Percentiles rank a stretch among this genome's conserved stretches.
phyloP scores from a whole-genome alignment of 2,797 vertebrate species.

The Botia almorhae region DNA sequence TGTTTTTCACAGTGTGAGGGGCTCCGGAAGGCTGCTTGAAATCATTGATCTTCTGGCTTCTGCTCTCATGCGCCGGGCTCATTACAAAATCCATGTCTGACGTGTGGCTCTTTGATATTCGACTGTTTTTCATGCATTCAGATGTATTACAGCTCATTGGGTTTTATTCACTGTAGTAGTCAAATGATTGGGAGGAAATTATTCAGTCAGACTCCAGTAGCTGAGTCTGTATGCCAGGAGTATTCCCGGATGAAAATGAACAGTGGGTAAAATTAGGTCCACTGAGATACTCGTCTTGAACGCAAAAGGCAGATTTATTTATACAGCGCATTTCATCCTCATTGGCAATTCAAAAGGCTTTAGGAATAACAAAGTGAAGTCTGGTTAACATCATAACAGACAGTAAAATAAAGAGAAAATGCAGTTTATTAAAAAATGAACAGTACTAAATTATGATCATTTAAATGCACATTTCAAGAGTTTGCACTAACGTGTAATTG shows the following conservation, averaged over 20 bases:
- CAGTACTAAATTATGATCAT: too few species aligned
- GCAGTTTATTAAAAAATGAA: too few species aligned
- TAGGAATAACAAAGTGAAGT: not conserved
- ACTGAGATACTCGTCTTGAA: slow-evolving; percentile 11
- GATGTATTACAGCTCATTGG: slow-evolving; percentile 24
- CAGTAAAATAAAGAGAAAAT: not conserved
- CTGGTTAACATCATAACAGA: not conserved
- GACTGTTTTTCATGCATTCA: not conserved
- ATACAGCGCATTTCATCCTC: not conserved
- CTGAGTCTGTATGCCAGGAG: not conserved
- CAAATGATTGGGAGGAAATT: slow-evolving; percentile 22
- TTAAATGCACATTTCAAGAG: too few species aligned
- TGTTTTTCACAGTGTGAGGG: slow-evolving; percentile 13
- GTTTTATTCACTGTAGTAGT: slow-evolving; percentile 7
- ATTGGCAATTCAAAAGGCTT: slow-evolving; percentile 3
- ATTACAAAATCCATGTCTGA: slow-evolving; percentile 24
- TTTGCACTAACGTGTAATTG: too few species aligned
- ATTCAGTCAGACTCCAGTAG: not conserved
- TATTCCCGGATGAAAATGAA: slow-evolving; percentile 27
- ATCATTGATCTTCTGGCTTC: slow-evolving; percentile 15
- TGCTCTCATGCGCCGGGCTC: slow-evolving; percentile 1
- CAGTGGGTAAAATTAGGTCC: slow-evolving; percentile 26
- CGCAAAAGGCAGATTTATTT: not conserved
- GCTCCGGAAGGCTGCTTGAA: slow-evolving; percentile 12
- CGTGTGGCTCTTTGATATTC: slow-evolving; percentile 41